These are phyloP conservation scores for Sinodicranocentrus sp. DNA, from an alignment of 2,888 invertebrate genomes.

Conservation along the genomic window DNA sequence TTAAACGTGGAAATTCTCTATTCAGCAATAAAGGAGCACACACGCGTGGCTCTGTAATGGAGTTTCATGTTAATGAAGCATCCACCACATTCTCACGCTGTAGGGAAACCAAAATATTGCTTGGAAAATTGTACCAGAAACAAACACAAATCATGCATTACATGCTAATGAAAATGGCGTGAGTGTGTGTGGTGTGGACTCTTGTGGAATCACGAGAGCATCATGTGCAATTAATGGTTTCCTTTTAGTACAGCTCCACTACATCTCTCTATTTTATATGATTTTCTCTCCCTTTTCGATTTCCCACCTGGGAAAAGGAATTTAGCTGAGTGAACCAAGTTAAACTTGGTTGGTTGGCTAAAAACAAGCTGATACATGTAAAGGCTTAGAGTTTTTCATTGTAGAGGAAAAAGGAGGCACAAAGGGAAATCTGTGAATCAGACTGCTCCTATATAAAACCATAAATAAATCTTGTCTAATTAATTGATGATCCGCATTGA, in stretches of 20 bases:
- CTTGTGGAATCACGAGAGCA: constrained; percentile 37
- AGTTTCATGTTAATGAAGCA: constrained; percentile 60
- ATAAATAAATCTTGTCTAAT: no score
- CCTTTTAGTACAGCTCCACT: background rate
- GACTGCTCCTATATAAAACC: no score
- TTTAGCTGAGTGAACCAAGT: no score
- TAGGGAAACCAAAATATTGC: constrained; percentile 39
- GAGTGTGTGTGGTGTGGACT: constrained; percentile 15
- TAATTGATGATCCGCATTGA: no score
- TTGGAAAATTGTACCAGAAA: constrained; percentile 36
- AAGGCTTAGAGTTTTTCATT: no score
- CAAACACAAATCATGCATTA: constrained; percentile 56
- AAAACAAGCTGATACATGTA: no score
- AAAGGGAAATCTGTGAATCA: no score
- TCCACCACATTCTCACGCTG: constrained; percentile 52
- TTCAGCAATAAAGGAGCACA: background rate
- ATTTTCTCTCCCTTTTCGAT: no score
- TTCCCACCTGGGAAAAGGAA: no score
- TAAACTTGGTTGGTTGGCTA: no score
- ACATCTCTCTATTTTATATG: constrained; percentile 11
- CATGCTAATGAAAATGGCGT: constrained; percentile 58
- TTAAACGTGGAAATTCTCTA: background rate
- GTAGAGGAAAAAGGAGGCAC: no score
- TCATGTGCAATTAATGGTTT: constrained; percentile 53
- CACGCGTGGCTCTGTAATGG: background rate